A percentile compares a stretch with the other conserved stretches of the same genome.
Conservation (phyloP, 2,888 invertebrate genomes). For the Andrena bicolor region DNA sequence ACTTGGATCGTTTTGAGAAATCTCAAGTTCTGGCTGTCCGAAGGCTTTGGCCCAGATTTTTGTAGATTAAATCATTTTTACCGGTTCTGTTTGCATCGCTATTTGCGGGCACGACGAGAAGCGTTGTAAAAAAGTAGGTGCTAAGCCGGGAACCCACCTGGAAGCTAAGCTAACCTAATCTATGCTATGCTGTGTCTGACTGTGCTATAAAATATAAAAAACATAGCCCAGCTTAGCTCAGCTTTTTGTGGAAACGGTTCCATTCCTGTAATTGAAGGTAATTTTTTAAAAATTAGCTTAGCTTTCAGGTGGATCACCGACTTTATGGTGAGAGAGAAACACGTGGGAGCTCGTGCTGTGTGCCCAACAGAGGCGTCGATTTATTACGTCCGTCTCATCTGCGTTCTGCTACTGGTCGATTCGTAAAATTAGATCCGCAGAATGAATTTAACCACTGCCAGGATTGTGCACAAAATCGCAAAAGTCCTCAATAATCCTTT, state of each 20-base stretch:
- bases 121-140: neutral
- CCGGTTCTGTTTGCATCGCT: slow-evolving; percentile 10
- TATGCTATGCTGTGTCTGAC: too few relatives aligned
- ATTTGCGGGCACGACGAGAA: slow-evolving; percentile 8
- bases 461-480: slow-evolving; percentile 23
- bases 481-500: slow-evolving; percentile 2
- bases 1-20: neutral
- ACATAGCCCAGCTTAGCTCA: too few relatives aligned
- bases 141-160: too few relatives aligned
- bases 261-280: too few relatives aligned
- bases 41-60: neutral
- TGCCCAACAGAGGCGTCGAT: slow-evolving; percentile 24
- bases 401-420: slow-evolving; percentile 11
- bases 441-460: slow-evolving; percentile 34
- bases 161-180: too few relatives aligned
- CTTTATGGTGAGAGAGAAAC: neutral
- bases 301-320: too few relatives aligned
- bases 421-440: slow-evolving; percentile 46
- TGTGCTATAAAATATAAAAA: too few relatives aligned
- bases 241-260: too few relatives aligned
- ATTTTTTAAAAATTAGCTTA: too few relatives aligned
- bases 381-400: slow-evolving; percentile 43
- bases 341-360: slow-evolving; percentile 41
- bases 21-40: neutral
- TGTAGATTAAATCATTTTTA: neutral